These are phyloP conservation scores for Pammene aurita DNA, from an alignment of 2,888 invertebrate genomes.

Conservation along the genomic window DNA sequence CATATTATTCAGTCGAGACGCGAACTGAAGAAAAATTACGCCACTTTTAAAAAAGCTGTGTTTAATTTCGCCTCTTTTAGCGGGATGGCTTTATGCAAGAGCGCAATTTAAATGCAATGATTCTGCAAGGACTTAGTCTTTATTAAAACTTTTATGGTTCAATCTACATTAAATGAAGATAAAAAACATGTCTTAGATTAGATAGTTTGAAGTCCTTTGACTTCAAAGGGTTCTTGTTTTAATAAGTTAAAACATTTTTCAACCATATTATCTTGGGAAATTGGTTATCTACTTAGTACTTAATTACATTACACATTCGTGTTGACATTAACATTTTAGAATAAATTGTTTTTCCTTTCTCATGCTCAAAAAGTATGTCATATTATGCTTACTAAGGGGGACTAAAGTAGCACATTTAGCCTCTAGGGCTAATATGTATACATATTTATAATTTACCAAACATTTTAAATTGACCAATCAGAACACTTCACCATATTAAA, in stretches of 20 bases:
- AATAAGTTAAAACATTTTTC: not conserved
- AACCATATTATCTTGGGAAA: too few relatives aligned
- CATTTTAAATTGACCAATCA: too few relatives aligned
- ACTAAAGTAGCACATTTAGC: too few relatives aligned
- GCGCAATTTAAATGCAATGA: slow-evolving; percentile 30
- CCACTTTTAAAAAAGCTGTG: slow-evolving; percentile 23
- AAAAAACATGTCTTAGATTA: not conserved
- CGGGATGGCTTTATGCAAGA: slow-evolving; percentile 25
- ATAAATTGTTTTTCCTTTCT: too few relatives aligned
- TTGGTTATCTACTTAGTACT: too few relatives aligned
- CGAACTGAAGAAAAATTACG: slow-evolving; percentile 21
- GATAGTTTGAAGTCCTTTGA: not conserved
- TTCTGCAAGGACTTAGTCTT: slow-evolving; percentile 3
- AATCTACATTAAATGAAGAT: not conserved
- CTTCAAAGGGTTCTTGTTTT: not conserved
- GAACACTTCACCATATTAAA: too few relatives aligned
- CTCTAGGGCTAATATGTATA: too few relatives aligned
- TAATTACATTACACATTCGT: too few relatives aligned
- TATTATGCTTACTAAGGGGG: too few relatives aligned
- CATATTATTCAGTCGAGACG: slow-evolving; percentile 14
- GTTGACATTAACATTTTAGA: too few relatives aligned
- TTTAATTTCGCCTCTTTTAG: slow-evolving; percentile 26
- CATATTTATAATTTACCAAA: too few relatives aligned
- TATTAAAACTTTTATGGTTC: slow-evolving; percentile 13
- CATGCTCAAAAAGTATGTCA: too few relatives aligned